Conservation (phyloP, 2,797 vertebrate species). For the Malacoraja senta region DNA sequence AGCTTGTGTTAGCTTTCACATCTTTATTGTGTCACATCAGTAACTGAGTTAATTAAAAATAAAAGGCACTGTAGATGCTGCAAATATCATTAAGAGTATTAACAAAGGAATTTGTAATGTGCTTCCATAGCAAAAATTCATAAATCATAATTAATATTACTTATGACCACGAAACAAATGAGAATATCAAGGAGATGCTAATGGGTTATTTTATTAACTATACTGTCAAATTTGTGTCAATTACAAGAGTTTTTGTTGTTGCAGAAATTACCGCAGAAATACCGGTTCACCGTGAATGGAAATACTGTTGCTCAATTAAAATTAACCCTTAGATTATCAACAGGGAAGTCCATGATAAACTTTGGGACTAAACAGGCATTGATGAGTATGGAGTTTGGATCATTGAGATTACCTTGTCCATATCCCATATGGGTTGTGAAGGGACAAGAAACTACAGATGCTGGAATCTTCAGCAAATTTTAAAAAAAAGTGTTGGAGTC, state of each 20-base stretch:
- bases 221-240: constrained; percentile 22
- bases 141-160: constrained; percentile 31
- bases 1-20: not conserved
- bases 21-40: constrained; percentile 30
- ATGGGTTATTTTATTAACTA: constrained; percentile 32
- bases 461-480: no score
- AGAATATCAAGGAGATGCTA: constrained; percentile 18
- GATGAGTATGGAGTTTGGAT: no score
- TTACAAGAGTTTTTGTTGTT: not conserved
- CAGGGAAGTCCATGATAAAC: no score
- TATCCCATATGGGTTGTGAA: no score
- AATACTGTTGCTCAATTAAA: no score
- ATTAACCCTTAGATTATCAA: no score
- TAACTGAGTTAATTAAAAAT: constrained; percentile 26
- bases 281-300: not conserved
- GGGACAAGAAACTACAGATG: no score
- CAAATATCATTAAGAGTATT: constrained; percentile 33
- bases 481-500: no score
- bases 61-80: constrained; percentile 2
- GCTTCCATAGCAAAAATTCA: not conserved
- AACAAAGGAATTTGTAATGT: constrained; percentile 15
- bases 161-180: constrained; percentile 31
- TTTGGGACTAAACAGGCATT: no score
- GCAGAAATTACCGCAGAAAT: no score
- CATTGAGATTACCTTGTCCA: no score